These are phyloP conservation scores for Drosophila serrata DNA, from an alignment of 1,140 invertebrate species.

Conservation along the genomic window DNA sequence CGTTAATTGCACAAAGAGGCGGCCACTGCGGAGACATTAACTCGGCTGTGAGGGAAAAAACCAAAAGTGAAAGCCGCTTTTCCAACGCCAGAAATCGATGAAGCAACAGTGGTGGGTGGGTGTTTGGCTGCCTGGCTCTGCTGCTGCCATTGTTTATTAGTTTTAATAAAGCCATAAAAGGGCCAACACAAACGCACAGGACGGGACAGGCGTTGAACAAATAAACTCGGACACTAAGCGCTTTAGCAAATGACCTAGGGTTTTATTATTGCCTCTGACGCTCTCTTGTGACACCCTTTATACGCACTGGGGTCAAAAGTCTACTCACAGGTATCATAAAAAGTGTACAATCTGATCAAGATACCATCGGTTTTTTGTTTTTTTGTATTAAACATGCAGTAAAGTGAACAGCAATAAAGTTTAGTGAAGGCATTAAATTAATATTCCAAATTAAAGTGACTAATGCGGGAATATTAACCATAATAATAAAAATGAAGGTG, in stretches of 20 bases:
- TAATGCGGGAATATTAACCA: not conserved
- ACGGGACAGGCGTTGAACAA: conserved; percentile 35
- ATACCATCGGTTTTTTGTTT: conserved; percentile 25
- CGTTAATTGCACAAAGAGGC: conserved; percentile 46
- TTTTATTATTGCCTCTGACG: conserved; percentile 40
- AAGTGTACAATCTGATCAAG: conserved; percentile 12
- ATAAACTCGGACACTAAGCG: conserved; percentile 74
- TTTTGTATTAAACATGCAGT: conserved; percentile 5
- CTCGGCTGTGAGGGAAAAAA: conserved; percentile 2
- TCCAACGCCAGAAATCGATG: conserved; percentile 40
- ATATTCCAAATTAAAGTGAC: not conserved
- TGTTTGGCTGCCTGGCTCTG: not conserved
- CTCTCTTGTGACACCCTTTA: conserved; percentile 29
- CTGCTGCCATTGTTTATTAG: conserved; percentile 70
- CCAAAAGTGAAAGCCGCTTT: conserved; percentile 47
- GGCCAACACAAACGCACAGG: conserved; percentile 30
- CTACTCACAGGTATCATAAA: conserved; percentile 13
- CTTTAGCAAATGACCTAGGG: conserved; percentile 69
- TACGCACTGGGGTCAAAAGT: conserved; percentile 2
- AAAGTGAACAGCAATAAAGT: conserved; percentile 4
- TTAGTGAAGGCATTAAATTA: not conserved
- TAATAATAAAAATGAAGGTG: not conserved
- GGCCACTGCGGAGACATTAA: conserved; percentile 47
- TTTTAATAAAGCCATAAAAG: conserved; percentile 78
- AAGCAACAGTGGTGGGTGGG: conserved; percentile 4